Evolutionary conservation across 2,797 vertebrate species (phyloP), one percentile per base, ranked within the genome.

Genomic region (Gobio occitaniae): DNA sequence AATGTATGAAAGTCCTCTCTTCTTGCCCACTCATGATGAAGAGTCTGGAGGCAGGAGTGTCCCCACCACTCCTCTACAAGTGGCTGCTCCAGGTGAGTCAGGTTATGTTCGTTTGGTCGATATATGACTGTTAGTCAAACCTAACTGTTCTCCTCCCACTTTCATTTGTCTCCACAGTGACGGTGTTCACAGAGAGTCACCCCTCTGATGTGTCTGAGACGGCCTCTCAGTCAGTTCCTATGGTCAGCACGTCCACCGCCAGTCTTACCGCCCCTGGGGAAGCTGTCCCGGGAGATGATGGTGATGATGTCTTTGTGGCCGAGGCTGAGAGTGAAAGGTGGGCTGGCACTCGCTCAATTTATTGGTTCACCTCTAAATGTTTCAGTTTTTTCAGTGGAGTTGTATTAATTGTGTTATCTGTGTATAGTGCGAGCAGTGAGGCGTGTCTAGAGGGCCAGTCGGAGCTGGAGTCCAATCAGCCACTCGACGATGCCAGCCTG

Each of bases 1-100:
- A 54, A 98, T 99, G 97, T 99, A 99, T 16, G 98, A 99, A 93
- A 97, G 97, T 16, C 98, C 98, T 16, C 95, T 99, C 0, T 99
- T 98, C 91, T 95, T 99, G 84, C 96, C 97, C 77, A 91, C 96
- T 89, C 97, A 99, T 0, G 98, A 99, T 91, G 98, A 99, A 85
- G 98, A 99, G 19, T 98, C 97, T 0, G 98, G 98, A 85, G 98
- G 98, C 36, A 95, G 98, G 25, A 99, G 98, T 1, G 98, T 99
- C 81, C 98, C 98, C 68, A 99, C 98, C 25, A 99, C 98, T 2
- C 98, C 98, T 0, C 87, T 99, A 21, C 98, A 99, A 88, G 96
- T 98, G 50, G 97, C 98, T 84, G 97, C 98, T 82, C 98, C 98
- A 86, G 98, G 98, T 99, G 87, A 87, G 10, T 54, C 41, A 6